Evolutionary conservation across 2,797 vertebrate genomes (phyloP).

Genomic region (Gymnodraco acuticeps): DNA sequence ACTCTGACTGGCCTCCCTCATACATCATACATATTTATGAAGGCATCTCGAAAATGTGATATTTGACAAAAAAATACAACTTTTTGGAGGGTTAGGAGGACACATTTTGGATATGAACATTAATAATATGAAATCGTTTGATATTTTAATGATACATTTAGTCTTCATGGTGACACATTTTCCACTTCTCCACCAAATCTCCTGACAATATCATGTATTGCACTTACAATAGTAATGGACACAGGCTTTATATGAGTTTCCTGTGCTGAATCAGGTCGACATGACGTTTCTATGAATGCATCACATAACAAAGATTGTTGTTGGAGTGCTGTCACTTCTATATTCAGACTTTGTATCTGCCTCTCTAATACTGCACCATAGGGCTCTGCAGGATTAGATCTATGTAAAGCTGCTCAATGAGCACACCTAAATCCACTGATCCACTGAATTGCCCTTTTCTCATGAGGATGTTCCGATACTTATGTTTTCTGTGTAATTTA

Average conservation of each 20-base stretch:
- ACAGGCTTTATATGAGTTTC: too few relatives aligned
- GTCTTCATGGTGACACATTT: background rate
- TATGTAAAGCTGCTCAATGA: too few relatives aligned
- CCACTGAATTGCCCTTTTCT: too few relatives aligned
- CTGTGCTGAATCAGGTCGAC: too few relatives aligned
- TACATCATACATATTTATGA: constrained; percentile 59
- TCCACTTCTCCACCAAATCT: background rate
- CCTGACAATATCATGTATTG: background rate
- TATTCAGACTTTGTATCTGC: too few relatives aligned
- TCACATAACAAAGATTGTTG: too few relatives aligned
- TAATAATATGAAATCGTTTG: constrained; percentile 2
- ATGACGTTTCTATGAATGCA: too few relatives aligned
- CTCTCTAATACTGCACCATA: constrained; percentile 33
- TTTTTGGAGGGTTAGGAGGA: constrained; percentile 31
- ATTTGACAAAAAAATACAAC: constrained; percentile 56
- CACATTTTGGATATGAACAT: background rate
- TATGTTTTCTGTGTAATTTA: background rate
- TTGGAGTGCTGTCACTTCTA: too few relatives aligned
- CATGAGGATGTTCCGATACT: background rate
- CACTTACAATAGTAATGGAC: too few relatives aligned
- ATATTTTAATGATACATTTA: constrained; percentile 9
- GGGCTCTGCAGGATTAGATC: constrained; percentile 13
- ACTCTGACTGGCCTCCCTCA: constrained; percentile 13
- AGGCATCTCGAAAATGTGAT: constrained; percentile 62
- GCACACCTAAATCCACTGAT: too few relatives aligned